Percentiles rank a stretch among this genome's conserved stretches.
Conservation (phyloP, 2,888 invertebrate species). For the Acanthosepion esculentum region DNA sequence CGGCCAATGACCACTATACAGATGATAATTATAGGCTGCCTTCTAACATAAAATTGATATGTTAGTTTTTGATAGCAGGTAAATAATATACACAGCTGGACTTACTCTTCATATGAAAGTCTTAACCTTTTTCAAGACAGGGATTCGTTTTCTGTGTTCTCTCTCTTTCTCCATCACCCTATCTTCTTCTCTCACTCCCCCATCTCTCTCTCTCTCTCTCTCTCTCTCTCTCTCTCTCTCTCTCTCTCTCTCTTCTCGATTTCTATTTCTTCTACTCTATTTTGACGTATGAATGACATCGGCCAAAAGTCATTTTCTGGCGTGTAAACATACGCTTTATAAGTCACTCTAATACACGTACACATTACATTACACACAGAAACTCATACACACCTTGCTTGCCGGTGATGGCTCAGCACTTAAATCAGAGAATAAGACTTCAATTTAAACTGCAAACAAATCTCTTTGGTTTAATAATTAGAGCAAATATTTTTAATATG, state of each 20-base stretch:
- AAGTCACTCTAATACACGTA: background rate
- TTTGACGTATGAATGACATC: background rate
- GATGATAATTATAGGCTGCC: background rate
- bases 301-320: background rate
- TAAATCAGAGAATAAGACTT: too few species aligned
- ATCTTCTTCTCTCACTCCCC: too few species aligned
- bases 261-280: background rate
- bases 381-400: too few species aligned
- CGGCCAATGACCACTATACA: background rate
- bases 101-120: background rate
- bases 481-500: too few species aligned
- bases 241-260: too few species aligned
- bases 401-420: too few species aligned
- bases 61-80: background rate
- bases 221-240: too few species aligned
- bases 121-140: background rate
- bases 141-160: background rate
- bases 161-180: background rate
- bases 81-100: slow-evolving; percentile 21
- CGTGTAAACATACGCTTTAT: background rate
- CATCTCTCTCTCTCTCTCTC: too few species aligned
- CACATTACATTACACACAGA: too few species aligned
- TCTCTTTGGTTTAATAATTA: too few species aligned
- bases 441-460: too few species aligned
- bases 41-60: background rate